Evolutionary conservation across 2,888 invertebrate species (phyloP).

Genomic region (Saturnia japonica): DNA sequence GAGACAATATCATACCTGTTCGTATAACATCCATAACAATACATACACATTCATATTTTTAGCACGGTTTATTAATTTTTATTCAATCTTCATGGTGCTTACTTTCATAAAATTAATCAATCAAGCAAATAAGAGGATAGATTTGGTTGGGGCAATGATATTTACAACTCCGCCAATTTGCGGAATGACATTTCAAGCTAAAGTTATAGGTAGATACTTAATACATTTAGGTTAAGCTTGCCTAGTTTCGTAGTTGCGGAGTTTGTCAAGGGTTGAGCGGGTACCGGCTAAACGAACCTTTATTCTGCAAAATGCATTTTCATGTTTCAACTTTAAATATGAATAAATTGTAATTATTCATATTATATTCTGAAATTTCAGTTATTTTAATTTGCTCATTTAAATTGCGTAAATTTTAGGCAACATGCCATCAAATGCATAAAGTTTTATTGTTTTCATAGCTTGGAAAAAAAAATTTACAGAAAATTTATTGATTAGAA

Average conservation of each 20-base stretch:
- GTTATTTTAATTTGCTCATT: no score
- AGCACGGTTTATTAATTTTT: neutral
- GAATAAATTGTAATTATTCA: neutral
- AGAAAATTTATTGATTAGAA: no score
- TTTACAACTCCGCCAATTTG: slow-evolving; percentile 1
- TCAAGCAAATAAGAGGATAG: neutral
- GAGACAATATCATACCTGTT: no score
- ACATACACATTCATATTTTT: neutral
- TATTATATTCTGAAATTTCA: neutral
- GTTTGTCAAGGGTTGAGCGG: slow-evolving; percentile 57
- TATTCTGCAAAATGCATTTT: slow-evolving; percentile 43
- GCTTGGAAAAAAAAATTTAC: no score
- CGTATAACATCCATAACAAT: no score
- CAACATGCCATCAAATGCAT: no score
- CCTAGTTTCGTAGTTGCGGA: slow-evolving; percentile 41
- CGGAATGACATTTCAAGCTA: slow-evolving; percentile 29
- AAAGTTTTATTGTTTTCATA: no score
- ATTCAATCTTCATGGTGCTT: neutral
- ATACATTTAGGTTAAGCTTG: slow-evolving; percentile 43
- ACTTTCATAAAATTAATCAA: neutral
- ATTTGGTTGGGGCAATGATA: neutral
- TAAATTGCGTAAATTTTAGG: neutral
- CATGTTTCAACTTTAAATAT: slow-evolving; percentile 22
- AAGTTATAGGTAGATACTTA: slow-evolving; percentile 40
- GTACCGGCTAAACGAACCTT: slow-evolving; percentile 53